phyloP scores from a whole-genome alignment of 2,113 vertebrate species.

The Hiodon tergisus region DNA sequence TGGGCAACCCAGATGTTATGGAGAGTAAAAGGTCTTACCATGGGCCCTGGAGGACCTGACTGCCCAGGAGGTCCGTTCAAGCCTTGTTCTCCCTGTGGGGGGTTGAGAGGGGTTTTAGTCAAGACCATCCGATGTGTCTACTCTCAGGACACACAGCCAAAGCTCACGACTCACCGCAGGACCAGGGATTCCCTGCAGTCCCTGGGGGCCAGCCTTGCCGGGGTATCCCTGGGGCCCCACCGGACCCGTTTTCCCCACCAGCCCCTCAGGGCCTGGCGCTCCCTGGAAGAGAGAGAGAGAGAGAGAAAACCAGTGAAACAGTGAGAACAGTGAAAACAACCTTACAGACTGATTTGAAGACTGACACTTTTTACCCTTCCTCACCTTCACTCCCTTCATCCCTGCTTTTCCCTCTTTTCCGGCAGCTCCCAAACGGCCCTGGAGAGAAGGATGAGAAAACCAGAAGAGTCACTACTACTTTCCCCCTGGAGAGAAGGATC shows the following conservation, averaged over 20 bases:
- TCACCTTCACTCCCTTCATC: constrained; percentile 79
- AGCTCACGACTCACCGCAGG: constrained; percentile 67
- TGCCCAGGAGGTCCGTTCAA: constrained; percentile 76
- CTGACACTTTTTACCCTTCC: constrained; percentile 1
- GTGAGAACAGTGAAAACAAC: too few relatives aligned
- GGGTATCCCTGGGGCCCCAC: constrained; percentile 74
- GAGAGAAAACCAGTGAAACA: too few relatives aligned
- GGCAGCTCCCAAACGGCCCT: constrained; percentile 69
- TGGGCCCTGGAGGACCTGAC: constrained; percentile 78
- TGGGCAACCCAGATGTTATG: not conserved
- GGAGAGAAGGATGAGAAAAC: constrained; percentile 3
- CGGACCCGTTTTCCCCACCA: constrained; percentile 71
- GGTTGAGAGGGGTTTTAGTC: not conserved
- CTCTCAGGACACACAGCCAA: not conserved
- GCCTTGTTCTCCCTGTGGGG: constrained; percentile 81
- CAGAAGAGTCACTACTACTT: too few relatives aligned
- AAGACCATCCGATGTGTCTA: too few relatives aligned
- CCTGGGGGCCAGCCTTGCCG: constrained; percentile 73
- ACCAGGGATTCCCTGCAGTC: constrained; percentile 81
- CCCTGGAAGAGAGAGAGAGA: constrained; percentile 58
- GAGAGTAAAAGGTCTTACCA: constrained; percentile 60
- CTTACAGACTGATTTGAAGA: too few relatives aligned
- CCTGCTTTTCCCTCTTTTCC: constrained; percentile 82
- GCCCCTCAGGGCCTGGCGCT: constrained; percentile 62
- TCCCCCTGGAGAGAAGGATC: too few relatives aligned